Conservation (phyloP, 2,113 vertebrate genomes). For the Lipophrys pholis region DNA sequence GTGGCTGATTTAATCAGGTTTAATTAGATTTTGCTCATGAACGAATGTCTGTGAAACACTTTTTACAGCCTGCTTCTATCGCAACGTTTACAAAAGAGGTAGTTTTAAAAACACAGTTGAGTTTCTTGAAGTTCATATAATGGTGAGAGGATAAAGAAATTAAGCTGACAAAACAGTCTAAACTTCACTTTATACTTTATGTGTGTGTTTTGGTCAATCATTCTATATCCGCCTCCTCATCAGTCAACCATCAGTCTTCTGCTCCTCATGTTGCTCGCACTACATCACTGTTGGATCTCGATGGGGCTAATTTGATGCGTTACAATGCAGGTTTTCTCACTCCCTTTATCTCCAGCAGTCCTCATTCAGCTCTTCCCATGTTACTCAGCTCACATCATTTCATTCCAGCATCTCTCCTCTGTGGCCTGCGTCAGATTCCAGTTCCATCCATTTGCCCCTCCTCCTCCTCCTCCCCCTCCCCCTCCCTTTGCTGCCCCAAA, state of each 20-base stretch:
- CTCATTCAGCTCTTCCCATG: neutral
- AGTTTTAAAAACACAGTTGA: no score
- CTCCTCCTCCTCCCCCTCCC: conserved; percentile 5
- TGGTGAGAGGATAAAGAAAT: no score
- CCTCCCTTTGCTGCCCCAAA: conserved; percentile 9
- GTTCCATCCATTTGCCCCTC: neutral
- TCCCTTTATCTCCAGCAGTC: neutral
- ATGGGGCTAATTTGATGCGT: neutral
- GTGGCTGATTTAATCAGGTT: neutral
- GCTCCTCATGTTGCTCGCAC: neutral
- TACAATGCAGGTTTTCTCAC: neutral
- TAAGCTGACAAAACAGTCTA: no score
- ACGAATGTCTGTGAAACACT: neutral
- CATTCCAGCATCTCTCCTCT: neutral
- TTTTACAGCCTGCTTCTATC: neutral
- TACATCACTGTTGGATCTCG: neutral
- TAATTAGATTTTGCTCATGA: neutral
- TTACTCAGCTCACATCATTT: conserved; percentile 1
- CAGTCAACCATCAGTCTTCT: no score
- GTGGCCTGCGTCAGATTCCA: conserved; percentile 26
- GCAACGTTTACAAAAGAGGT: no score
- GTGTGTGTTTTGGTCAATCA: no score
- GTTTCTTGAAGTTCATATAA: no score
- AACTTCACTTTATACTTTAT: no score
- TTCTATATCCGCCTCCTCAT: no score